These are phyloP conservation scores for Sepiola atlantica DNA, from an alignment of 2,888 invertebrate species.

Conservation along the genomic window DNA sequence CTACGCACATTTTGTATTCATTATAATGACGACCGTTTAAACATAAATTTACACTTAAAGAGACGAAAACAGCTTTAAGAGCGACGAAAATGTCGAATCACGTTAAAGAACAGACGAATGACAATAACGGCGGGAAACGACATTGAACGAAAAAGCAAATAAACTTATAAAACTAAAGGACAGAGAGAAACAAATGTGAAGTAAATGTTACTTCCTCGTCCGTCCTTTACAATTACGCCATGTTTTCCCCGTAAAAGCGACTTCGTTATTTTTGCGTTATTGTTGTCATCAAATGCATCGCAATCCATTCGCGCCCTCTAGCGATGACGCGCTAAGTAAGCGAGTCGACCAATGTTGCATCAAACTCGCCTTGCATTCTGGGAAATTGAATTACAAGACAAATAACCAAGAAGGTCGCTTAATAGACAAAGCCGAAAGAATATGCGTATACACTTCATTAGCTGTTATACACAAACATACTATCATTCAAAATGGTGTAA, in stretches of 20 bases:
- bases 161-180: not conserved
- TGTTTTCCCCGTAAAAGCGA: not conserved
- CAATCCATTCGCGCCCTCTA: not conserved
- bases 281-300: not conserved
- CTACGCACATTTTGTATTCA: not conserved
- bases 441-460: not conserved
- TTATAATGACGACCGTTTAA: not conserved
- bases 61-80: too few species aligned
- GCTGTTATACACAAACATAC: not conserved
- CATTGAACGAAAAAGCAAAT: not conserved
- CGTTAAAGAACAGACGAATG: not conserved
- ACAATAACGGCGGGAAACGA: not conserved
- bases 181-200: not conserved
- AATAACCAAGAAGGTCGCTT: not conserved
- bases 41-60: not conserved
- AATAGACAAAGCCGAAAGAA: not conserved
- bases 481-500: too few species aligned
- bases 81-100: not conserved
- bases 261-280: not conserved
- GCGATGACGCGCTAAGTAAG: not conserved
- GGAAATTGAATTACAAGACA: constrained; percentile 11
- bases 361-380: not conserved
- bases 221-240: not conserved
- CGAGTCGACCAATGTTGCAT: not conserved
- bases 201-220: too few species aligned